These are phyloP conservation scores for Polyergus mexicanus DNA, from an alignment of 1,140 invertebrate genomes.

Conservation along the genomic window DNA sequence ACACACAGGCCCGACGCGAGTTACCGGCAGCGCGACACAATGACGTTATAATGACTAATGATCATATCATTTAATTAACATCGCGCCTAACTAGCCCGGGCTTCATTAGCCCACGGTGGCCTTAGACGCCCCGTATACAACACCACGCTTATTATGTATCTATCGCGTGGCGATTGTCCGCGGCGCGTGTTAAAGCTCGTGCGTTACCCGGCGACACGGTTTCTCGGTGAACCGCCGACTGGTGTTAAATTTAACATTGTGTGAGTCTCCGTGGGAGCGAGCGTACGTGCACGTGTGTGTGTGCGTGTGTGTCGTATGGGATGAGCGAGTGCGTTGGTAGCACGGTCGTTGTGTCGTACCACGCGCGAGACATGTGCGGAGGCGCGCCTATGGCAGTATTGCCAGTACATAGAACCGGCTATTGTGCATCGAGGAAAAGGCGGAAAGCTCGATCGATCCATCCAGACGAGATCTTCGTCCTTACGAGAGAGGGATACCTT, in stretches of 20 bases:
- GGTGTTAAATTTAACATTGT: conserved; percentile 84
- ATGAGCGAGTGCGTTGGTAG: conserved; percentile 56
- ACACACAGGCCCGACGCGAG: conserved; percentile 62
- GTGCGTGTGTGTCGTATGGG: conserved; percentile 37
- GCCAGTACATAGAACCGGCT: conserved; percentile 49
- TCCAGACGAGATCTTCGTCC: conserved; percentile 59
- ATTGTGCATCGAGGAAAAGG: conserved; percentile 61
- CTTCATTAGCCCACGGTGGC: conserved; percentile 83
- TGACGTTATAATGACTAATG: conserved; percentile 86
- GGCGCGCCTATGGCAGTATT: conserved; percentile 57
- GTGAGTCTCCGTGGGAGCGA: conserved; percentile 69
- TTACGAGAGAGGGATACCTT: conserved; percentile 56
- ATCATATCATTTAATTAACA: conserved; percentile 87
- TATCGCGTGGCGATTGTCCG: conserved; percentile 82
- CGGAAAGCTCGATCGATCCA: conserved; percentile 63
- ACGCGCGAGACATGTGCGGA: conserved; percentile 55
- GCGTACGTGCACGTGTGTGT: conserved; percentile 59
- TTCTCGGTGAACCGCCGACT: conserved; percentile 79
- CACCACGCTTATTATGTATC: conserved; percentile 83
- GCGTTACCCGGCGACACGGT: conserved; percentile 83
- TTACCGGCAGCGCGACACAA: conserved; percentile 78
- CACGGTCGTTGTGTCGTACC: conserved; percentile 58
- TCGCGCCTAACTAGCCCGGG: conserved; percentile 83
- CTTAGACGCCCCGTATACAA: conserved; percentile 78
- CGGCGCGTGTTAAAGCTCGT: conserved; percentile 82